A percentile compares a stretch with the other conserved stretches of the same genome.
phyloP scores from a whole-genome alignment of 2,888 invertebrate genomes.

The Ichneumoninae sp. region DNA sequence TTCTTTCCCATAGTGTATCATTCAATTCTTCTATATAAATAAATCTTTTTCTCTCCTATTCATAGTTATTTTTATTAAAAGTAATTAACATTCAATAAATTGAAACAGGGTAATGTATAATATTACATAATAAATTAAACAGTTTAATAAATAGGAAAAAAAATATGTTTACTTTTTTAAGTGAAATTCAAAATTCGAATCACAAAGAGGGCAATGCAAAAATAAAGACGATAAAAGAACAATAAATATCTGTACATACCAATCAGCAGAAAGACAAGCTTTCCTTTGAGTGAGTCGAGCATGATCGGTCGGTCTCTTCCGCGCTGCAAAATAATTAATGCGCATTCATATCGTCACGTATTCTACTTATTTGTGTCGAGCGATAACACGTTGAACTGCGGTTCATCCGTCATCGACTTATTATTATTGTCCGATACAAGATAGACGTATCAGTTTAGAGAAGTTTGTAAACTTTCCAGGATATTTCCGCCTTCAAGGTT shows the following conservation, averaged over 20 bases:
- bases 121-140: neutral
- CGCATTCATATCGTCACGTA: neutral
- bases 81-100: too few relatives aligned
- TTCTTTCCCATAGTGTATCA: neutral
- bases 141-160: neutral
- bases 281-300: conserved; percentile 28
- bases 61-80: too few relatives aligned
- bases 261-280: conserved; percentile 37
- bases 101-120: too few relatives aligned
- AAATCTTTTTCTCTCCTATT: too few relatives aligned
- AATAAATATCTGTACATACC: conserved; percentile 40
- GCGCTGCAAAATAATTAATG: conserved; percentile 36
- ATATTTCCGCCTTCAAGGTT: neutral
- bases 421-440: neutral
- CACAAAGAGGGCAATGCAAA: neutral
- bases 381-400: conserved; percentile 15
- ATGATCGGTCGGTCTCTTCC: conserved; percentile 15
- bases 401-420: neutral
- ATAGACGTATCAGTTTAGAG: neutral
- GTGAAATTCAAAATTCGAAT: neutral
- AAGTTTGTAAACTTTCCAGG: neutral
- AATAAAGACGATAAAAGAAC: neutral
- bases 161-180: neutral
- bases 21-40: neutral
- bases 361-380: conserved; percentile 1